Percentiles rank a stretch among this genome's conserved stretches.
phyloP scores from a whole-genome alignment of 2,113 vertebrate genomes.

The Phasianus colchicus region DNA sequence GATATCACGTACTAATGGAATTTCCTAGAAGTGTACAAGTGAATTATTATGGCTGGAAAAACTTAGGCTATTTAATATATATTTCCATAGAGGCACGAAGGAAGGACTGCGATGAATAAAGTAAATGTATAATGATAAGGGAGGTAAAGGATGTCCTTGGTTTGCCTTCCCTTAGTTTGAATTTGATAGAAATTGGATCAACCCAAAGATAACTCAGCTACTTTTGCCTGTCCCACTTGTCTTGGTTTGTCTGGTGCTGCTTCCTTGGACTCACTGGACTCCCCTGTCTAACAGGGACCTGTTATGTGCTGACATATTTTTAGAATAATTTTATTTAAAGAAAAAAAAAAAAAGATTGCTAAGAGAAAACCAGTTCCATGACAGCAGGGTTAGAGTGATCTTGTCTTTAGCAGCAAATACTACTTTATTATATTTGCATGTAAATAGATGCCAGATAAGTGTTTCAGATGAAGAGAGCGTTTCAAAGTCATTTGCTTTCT shows the following conservation, averaged over 20 bases:
- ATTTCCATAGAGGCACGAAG: conserved; percentile 14
- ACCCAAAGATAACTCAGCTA: neutral
- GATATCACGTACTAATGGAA: conserved; percentile 43
- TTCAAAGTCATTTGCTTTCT: conserved; percentile 16
- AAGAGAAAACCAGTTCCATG: neutral
- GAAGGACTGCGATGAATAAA: conserved; percentile 22
- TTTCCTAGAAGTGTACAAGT: conserved; percentile 43
- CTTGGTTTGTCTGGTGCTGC: neutral
- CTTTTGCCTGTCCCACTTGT: neutral
- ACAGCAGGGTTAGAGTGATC: neutral
- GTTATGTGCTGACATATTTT: neutral
- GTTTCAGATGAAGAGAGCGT: neutral
- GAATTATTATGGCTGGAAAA: conserved; percentile 46
- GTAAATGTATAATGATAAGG: neutral
- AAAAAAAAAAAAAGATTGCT: neutral
- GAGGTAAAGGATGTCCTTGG: conserved; percentile 16
- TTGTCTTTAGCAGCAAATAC: conserved; percentile 1
- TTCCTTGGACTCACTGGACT: neutral
- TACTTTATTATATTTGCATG: conserved; percentile 12
- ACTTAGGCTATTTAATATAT: conserved; percentile 39
- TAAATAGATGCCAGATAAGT: neutral
- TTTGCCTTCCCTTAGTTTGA: conserved; percentile 1
- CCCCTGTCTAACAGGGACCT: neutral
- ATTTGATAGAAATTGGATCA: neutral
- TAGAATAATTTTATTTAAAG: neutral